Conservation (phyloP, 2,113 vertebrate genomes). For the Hippocampus guttulatus region DNA sequence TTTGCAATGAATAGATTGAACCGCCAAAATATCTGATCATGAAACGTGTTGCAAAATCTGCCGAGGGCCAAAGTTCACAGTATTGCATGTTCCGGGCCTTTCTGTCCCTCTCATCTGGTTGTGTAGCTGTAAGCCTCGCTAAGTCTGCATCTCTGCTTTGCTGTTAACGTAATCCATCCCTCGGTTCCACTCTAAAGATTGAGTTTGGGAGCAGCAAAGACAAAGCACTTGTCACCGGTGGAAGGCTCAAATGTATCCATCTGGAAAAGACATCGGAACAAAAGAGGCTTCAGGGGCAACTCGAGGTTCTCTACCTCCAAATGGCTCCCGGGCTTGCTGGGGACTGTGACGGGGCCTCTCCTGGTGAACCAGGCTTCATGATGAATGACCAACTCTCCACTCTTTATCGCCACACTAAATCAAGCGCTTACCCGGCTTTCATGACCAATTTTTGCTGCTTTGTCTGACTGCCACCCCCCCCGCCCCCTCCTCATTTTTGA, state of each 20-base stretch:
- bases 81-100: conserved; percentile 6
- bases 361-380: conserved; percentile 68
- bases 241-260: conserved; percentile 39
- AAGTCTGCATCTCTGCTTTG: conserved; percentile 30
- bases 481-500: conserved; percentile 46
- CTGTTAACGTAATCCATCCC: conserved; percentile 30
- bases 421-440: conserved; percentile 74
- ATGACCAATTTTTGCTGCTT: conserved; percentile 75
- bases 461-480: conserved; percentile 53
- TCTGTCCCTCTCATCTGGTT: conserved; percentile 25
- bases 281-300: conserved; percentile 53
- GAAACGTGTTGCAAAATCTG: background rate
- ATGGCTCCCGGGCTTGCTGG: conserved; percentile 61
- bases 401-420: conserved; percentile 79
- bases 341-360: conserved; percentile 71
- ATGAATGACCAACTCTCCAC: conserved; percentile 74
- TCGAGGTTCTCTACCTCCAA: conserved; percentile 35
- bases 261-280: conserved; percentile 65
- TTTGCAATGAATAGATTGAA: background rate
- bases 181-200: conserved; percentile 34
- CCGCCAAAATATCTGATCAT: background rate
- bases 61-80: background rate
- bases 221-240: conserved; percentile 40
- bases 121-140: conserved; percentile 12
- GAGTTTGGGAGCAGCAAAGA: conserved; percentile 38